Conservation (phyloP, 1,140 invertebrate genomes). For the Harpegnathos saltator region DNA sequence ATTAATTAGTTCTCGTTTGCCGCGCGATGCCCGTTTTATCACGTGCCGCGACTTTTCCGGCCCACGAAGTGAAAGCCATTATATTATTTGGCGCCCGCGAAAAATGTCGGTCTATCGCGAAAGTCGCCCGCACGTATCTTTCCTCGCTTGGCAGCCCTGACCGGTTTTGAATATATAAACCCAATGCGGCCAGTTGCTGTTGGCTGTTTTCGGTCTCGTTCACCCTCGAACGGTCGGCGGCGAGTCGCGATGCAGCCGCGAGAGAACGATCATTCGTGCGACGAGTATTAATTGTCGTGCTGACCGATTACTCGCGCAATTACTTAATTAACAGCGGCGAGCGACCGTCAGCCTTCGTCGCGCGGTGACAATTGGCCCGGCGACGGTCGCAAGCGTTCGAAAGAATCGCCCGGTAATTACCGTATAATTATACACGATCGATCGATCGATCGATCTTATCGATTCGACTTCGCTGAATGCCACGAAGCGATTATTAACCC, state of each 20-base stretch:
- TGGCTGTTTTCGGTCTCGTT: conserved; percentile 68
- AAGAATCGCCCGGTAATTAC: conserved; percentile 20
- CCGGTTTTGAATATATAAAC: conserved; percentile 82
- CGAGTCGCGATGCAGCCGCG: neutral
- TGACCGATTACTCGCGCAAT: conserved; percentile 18
- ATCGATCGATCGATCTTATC: conserved; percentile 5
- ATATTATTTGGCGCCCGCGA: conserved; percentile 80
- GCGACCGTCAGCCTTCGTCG: neutral
- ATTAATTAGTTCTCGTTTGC: conserved; percentile 56
- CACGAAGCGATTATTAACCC: conserved; percentile 24
- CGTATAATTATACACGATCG: conserved; percentile 26
- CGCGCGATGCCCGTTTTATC: conserved; percentile 50
- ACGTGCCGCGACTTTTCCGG: conserved; percentile 61
- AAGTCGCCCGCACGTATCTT: conserved; percentile 80
- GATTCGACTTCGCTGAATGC: conserved; percentile 2
- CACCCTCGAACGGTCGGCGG: conserved; percentile 65
- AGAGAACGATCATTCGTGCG: neutral
- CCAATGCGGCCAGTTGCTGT: conserved; percentile 37
- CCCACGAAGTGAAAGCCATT: conserved; percentile 84
- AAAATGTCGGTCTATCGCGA: conserved; percentile 78
- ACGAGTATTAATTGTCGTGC: conserved; percentile 28
- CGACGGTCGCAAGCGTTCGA: neutral
- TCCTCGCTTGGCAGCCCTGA: conserved; percentile 76
- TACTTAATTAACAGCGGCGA: conserved; percentile 19
- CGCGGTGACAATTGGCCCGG: neutral